These are phyloP conservation scores for Erynnis tages DNA, from an alignment of 2,888 invertebrate genomes.

Conservation along the genomic window DNA sequence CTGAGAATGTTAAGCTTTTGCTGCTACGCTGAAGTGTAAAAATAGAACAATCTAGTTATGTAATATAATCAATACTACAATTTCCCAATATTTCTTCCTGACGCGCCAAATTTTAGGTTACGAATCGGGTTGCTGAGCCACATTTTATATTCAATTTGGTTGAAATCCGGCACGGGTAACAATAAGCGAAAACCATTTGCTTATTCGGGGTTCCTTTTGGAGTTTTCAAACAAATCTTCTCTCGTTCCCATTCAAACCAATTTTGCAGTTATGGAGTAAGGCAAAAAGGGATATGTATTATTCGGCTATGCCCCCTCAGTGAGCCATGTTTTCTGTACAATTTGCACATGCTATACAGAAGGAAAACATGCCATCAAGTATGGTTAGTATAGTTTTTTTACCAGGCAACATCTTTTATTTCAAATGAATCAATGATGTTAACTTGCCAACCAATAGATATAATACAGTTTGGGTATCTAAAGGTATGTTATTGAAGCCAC, in stretches of 20 bases:
- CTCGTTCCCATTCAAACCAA: conserved; percentile 33
- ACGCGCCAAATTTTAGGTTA: conserved; percentile 6
- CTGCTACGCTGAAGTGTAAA: no score
- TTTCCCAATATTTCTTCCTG: conserved; percentile 2
- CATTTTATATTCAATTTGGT: conserved; percentile 21
- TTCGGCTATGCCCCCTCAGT: background rate
- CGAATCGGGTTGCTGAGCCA: conserved; percentile 12
- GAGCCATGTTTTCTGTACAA: background rate
- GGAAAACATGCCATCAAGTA: no score
- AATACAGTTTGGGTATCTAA: no score
- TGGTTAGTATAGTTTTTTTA: no score
- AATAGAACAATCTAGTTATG: background rate
- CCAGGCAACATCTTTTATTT: no score
- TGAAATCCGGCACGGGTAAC: conserved; percentile 13
- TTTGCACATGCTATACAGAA: no score
- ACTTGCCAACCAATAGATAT: no score
- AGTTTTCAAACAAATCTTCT: conserved; percentile 31
- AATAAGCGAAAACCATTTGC: conserved; percentile 21
- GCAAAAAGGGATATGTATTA: background rate
- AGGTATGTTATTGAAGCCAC: no score
- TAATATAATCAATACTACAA: background rate
- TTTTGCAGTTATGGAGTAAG: conserved; percentile 29
- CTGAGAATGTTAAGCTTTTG: no score
- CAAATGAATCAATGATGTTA: no score
- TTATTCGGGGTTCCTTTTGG: conserved; percentile 23